These are phyloP conservation scores for Cherax quadricarinatus DNA, from an alignment of 1,140 invertebrate genomes.

Conservation along the genomic window DNA sequence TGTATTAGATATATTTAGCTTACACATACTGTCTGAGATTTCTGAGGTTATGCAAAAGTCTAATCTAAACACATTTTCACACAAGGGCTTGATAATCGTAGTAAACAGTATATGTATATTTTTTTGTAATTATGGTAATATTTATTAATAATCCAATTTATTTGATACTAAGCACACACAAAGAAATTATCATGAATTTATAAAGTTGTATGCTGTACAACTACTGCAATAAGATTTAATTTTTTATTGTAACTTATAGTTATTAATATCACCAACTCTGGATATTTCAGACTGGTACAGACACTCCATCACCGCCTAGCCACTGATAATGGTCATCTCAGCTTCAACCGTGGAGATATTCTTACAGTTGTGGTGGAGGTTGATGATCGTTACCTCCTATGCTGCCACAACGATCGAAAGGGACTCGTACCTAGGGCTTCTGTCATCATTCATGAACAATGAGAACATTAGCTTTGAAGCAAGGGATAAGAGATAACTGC, in stretches of 20 bases:
- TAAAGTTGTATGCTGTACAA: too few species aligned
- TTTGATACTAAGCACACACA: not conserved
- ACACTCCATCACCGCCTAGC: slow-evolving; percentile 85
- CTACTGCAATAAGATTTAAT: too few species aligned
- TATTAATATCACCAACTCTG: not conserved
- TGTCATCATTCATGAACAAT: slow-evolving; percentile 81
- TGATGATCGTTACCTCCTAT: slow-evolving; percentile 86
- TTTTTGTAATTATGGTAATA: not conserved
- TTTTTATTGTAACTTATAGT: not conserved
- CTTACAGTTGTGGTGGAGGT: slow-evolving; percentile 86
- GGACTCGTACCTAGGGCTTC: slow-evolving; percentile 86
- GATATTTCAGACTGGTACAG: slow-evolving; percentile 82
- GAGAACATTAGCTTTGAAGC: not conserved
- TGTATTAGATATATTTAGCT: not conserved
- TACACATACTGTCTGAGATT: not conserved
- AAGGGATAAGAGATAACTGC: not conserved
- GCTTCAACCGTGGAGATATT: slow-evolving; percentile 86
- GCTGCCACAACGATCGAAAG: slow-evolving; percentile 86
- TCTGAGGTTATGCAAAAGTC: not conserved
- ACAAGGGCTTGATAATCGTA: not conserved
- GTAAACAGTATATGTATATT: not conserved
- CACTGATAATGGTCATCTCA: slow-evolving; percentile 86
- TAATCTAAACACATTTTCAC: not conserved
- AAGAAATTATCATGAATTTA: too few species aligned
- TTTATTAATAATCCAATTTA: too few species aligned